These are phyloP conservation scores for Drepana falcataria DNA, from an alignment of 2,888 invertebrate species.

Conservation along the genomic window DNA sequence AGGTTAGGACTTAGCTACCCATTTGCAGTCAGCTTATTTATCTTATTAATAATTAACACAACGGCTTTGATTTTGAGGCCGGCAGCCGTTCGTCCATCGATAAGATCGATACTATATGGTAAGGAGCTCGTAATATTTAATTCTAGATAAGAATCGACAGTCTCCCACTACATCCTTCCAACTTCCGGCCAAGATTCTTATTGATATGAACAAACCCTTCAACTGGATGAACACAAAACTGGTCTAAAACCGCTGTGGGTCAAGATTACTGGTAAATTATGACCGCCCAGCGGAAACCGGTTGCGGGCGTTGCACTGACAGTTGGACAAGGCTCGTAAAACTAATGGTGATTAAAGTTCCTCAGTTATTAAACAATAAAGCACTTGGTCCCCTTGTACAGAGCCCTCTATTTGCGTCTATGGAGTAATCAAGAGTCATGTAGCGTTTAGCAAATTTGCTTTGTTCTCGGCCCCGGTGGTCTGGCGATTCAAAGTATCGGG, in stretches of 20 bases:
- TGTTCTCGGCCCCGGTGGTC: conserved; percentile 9
- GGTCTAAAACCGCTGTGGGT: conserved; percentile 63
- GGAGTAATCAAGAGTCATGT: conserved; percentile 19
- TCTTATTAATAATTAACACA: no score
- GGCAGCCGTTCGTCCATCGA: no score
- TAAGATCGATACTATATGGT: no score
- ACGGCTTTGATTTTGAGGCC: no score
- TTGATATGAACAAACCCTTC: conserved; percentile 41
- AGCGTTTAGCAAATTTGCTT: conserved; percentile 18
- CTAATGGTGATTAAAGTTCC: conserved; percentile 26
- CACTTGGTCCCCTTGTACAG: conserved; percentile 10
- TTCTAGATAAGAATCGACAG: conserved; percentile 13
- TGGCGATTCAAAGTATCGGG: conserved; percentile 32
- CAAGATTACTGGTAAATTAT: conserved; percentile 70
- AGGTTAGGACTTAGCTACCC: no score
- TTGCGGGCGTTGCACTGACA: conserved; percentile 53
- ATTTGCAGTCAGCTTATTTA: no score
- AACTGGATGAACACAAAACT: conserved; percentile 37
- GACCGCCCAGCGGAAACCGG: conserved; percentile 51
- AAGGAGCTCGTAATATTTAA: not conserved
- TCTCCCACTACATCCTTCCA: conserved; percentile 33
- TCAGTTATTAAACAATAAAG: conserved; percentile 29
- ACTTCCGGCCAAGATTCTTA: conserved; percentile 45
- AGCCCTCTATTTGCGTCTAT: conserved; percentile 17
- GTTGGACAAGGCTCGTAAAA: conserved; percentile 39